Base-by-base conservation (phyloP, 2,797 vertebrate species). In the Rhinogobio ventralis region DNA sequence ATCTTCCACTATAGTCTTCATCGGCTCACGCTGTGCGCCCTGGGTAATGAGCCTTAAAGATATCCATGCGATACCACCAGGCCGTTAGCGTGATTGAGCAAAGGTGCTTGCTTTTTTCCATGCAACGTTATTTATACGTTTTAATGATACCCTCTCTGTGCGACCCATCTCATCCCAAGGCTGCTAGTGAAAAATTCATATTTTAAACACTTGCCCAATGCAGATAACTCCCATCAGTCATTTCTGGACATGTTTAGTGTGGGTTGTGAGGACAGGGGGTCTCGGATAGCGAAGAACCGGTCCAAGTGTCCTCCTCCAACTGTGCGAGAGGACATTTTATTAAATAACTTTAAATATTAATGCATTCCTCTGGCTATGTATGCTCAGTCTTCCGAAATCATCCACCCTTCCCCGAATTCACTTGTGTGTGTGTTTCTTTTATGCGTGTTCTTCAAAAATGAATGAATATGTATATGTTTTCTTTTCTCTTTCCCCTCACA, bases 331-430 rank as follows among this genome's bases (percentile, higher is more conserved):
- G 85, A 86, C 80, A 57, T 85, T 69, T 91, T 91, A 89, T 92
- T 87, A 91, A 91, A 90, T 88, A 89, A 86, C 67, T 92, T 92
- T 91, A 89, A 92, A 89, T 88, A 88, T 73, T 78, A 88, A 85
- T 69, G 17, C 75, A 86, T 28, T 87, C 74, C 66, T 66, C 25
- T 86, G 86, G 72, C 84, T 67, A 77, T 76, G 89, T 92, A 92
- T 90, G 89, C 88, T 91, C 83, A 87, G 83, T 90, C 67, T 89
- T 85, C 68, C 68, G 36, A 86, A 89, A 88, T 83, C 78, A 73
- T 89, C 83, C 46, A 85, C 68, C 85, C 62, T 89, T 86, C 72
- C 60, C 77, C 30, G 68, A 82, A 17, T 72, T 79, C 83, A 49
- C 72, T 87, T 87, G 69, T 46, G 53, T 82, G 72, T 87, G 51